Base-by-base conservation (phyloP, 1,140 invertebrate genomes). In the Drosophila bipectinata region DNA sequence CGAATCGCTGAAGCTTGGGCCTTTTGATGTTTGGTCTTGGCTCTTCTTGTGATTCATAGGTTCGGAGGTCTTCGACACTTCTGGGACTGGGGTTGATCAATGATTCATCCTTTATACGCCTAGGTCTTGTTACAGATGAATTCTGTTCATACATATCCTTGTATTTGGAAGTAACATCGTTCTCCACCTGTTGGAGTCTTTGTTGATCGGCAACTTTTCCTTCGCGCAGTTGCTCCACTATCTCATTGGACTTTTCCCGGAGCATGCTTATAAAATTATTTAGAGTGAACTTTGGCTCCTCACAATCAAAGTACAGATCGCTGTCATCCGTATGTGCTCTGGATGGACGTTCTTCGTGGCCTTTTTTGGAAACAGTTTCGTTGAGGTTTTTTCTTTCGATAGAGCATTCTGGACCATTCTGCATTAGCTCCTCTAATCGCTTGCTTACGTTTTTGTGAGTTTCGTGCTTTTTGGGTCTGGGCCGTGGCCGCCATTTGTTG, bases 161-260 rank as follows among this genome's bases (percentile, higher is more conserved):
- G 32, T 66, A 62, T 2, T n/a, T 9, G 26, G 8, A 1, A 8
- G 61, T 32, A 21, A 15, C 5, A 0, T 26, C 24, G 0, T 15
- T 14, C 0, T 62, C 45, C 5, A 1, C 15, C 0, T 9, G 3
- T 14, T 28, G 9, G 10, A 15, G 6, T 21, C 4, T 49, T 26
- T 1, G n/a, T 1, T 49, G 9, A 9, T 66, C 62, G 0, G 32
- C 62, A 5, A 15, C 0, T 18, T 61, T 66, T 3, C 62, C 62
- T n/a, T 61, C 24, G 12, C 10, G 12, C 12, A 66, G 10, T 24
- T 61, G 44, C 3, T 30, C 15, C 4, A n/a, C 30, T 2, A 66
- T 24, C 2, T 15, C 10, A 9, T 24, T 32, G 2, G 56, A 18
- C 12, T 41, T 66, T 8, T 47, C 15, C 24, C 26, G 4, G 24